Conservation (phyloP, 2,797 vertebrate species). For the Amphiprion clarkii region DNA sequence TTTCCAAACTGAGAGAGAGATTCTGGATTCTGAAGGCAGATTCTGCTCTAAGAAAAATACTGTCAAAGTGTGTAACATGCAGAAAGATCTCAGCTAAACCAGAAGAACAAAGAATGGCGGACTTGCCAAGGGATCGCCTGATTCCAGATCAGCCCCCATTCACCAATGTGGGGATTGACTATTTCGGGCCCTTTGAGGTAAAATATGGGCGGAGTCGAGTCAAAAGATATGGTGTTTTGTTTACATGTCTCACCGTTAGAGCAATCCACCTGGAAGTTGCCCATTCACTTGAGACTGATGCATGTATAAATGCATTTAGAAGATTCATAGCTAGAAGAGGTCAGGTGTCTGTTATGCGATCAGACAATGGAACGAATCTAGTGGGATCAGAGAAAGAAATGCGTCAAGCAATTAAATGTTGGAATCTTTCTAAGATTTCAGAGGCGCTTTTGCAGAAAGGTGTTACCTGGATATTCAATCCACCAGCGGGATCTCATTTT, state of each 20-base stretch:
- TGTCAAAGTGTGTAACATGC: conserved; percentile 11
- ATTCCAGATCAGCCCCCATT: conserved; percentile 7
- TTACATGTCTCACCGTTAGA: not conserved
- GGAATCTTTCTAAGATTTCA: conserved; percentile 7
- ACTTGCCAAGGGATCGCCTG: not conserved
- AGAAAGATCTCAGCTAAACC: not conserved
- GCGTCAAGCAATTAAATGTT: conserved; percentile 5
- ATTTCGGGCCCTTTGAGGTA: not conserved
- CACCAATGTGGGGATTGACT: conserved; percentile 4
- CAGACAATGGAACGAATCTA: conserved; percentile 22
- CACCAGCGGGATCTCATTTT: conserved; percentile 6
- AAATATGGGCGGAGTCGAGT: not conserved
- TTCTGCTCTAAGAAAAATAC: not conserved
- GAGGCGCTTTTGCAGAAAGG: conserved; percentile 5
- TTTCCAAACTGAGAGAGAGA: conserved; percentile 12
- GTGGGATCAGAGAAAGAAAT: conserved; percentile 12
- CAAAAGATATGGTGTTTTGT: conserved; percentile 7
- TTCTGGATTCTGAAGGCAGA: conserved; percentile 27
- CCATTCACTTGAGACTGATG: conserved; percentile 6
- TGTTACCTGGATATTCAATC: conserved; percentile 13
- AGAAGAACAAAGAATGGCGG: conserved; percentile 30
- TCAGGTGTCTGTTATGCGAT: conserved; percentile 6
- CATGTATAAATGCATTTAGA: conserved; percentile 15
- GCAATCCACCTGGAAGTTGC: conserved; percentile 3
- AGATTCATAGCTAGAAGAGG: conserved; percentile 14